phyloP scores from a whole-genome alignment of 2,113 vertebrate genomes.

The Channa argus region DNA sequence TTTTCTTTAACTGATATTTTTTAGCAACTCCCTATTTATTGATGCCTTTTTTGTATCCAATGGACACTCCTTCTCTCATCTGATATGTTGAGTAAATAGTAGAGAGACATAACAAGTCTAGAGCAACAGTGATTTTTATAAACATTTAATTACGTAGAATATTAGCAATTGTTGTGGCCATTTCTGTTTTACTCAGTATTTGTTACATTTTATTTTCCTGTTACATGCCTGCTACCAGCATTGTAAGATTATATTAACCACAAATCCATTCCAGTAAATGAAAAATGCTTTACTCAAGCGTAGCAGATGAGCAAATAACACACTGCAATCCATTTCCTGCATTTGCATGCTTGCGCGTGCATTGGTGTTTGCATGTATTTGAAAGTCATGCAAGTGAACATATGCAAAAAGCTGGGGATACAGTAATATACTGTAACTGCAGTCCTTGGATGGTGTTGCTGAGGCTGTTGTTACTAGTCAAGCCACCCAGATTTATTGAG shows the following conservation, averaged over 20 bases:
- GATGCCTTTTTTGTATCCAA: too few relatives aligned
- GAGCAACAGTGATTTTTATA: neutral
- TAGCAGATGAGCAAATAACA: constrained; percentile 23
- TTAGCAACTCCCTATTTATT: neutral
- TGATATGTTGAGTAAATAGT: neutral
- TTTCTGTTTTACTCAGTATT: neutral
- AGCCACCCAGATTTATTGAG: constrained; percentile 70
- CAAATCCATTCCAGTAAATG: constrained; percentile 6
- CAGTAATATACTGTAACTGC: constrained; percentile 36
- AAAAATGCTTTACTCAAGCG: neutral
- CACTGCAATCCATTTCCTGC: constrained; percentile 6
- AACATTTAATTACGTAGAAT: too few relatives aligned
- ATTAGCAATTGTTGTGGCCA: neutral
- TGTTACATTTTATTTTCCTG: neutral
- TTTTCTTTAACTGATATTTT: neutral
- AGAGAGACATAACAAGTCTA: neutral
- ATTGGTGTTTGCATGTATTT: constrained; percentile 50
- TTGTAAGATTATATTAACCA: neutral
- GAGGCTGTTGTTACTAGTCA: constrained; percentile 55
- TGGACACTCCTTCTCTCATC: neutral
- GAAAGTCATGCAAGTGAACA: constrained; percentile 16
- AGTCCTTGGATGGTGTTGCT: constrained; percentile 33
- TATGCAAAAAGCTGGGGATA: constrained; percentile 42
- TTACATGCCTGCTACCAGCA: neutral
- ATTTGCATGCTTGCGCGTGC: constrained; percentile 18